A percentile compares a stretch with the other conserved stretches of the same genome.
phyloP scores from a whole-genome alignment of 2,113 vertebrate genomes.

The Microtus oregoni region DNA sequence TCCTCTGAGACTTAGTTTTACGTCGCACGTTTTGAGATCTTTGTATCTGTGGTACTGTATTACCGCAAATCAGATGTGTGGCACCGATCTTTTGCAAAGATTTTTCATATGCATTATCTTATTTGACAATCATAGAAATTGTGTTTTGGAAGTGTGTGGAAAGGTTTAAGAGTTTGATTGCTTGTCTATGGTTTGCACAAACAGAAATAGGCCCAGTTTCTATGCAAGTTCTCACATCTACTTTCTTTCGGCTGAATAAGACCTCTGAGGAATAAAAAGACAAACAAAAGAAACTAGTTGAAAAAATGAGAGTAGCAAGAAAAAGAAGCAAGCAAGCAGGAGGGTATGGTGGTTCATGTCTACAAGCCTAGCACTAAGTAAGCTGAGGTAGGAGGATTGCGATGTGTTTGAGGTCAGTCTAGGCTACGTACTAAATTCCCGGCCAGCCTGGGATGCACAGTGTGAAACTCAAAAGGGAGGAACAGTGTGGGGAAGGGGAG shows the following conservation, averaged over 20 bases:
- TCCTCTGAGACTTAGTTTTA: background rate
- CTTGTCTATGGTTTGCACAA: background rate
- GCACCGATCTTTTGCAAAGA: background rate
- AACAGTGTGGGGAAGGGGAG: no score
- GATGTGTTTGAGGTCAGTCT: background rate
- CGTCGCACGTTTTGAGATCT: background rate
- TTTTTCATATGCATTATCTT: background rate
- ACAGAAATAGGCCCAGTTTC: background rate
- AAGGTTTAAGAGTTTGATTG: background rate
- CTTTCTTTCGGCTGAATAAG: background rate
- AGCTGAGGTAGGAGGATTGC: background rate
- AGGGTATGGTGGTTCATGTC: background rate
- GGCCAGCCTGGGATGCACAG: background rate
- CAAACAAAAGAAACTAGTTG: background rate
- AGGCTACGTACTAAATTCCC: background rate
- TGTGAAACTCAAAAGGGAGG: background rate
- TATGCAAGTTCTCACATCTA: background rate
- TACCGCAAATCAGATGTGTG: background rate
- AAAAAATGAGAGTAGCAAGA: background rate
- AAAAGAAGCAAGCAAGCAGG: background rate
- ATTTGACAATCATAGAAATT: background rate
- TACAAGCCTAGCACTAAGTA: background rate
- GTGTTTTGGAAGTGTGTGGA: background rate
- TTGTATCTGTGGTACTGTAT: background rate
- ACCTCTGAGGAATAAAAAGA: background rate